Percentiles rank a stretch among this genome's conserved stretches.
phyloP scores from a whole-genome alignment of 2,888 invertebrate species.

The Pseudococcus jackbeardsleyi region DNA sequence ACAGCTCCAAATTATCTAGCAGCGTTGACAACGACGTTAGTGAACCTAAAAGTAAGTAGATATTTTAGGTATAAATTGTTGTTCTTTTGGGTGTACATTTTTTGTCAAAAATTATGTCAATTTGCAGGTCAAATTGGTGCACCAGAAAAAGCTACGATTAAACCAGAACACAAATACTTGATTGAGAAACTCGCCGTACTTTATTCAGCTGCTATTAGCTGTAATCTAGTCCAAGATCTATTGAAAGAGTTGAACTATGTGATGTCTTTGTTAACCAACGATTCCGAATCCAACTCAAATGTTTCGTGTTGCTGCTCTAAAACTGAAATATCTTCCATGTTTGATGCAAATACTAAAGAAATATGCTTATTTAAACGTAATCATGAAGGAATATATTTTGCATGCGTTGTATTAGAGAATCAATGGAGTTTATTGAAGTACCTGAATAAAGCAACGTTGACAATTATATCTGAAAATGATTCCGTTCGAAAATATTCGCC shows the following conservation, averaged over 20 bases:
- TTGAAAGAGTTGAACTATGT: conserved; percentile 58
- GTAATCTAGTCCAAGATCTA: conserved; percentile 54
- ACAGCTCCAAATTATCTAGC: neutral
- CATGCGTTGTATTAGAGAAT: conserved; percentile 40
- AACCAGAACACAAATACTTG: conserved; percentile 36
- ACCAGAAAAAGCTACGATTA: neutral
- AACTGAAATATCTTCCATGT: neutral
- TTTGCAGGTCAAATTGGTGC: neutral
- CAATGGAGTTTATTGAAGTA: conserved; percentile 56
- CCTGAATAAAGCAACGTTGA: conserved; percentile 50
- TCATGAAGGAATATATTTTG: conserved; percentile 54
- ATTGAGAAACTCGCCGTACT: conserved; percentile 51
- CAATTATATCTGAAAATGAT: conserved; percentile 11
- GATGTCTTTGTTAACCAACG: conserved; percentile 54
- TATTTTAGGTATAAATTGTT: neutral
- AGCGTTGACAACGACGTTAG: neutral
- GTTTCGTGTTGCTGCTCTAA: neutral
- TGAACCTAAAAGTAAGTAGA: conserved; percentile 3
- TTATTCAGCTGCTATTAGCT: conserved; percentile 47
- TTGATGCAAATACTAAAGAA: neutral
- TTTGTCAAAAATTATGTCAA: neutral
- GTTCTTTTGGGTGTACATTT: neutral
- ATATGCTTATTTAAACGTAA: conserved; percentile 57
- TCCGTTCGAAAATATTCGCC: neutral
- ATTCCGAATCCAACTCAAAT: neutral